phyloP scores from a whole-genome alignment of 2,888 invertebrate genomes.

The Sarcophaga variegata region DNA sequence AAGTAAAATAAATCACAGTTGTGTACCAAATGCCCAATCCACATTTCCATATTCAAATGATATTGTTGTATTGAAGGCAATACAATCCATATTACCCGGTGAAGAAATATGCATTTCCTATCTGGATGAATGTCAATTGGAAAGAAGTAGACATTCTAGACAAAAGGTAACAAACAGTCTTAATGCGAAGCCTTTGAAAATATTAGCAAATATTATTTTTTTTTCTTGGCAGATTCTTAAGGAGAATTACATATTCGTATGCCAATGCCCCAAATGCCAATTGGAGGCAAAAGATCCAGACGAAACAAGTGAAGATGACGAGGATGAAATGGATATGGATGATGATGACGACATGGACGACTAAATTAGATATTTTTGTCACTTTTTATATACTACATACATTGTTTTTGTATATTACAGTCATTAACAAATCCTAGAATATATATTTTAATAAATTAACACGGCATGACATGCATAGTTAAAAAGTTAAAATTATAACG shows the following conservation, averaged over 20 bases:
- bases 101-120: constrained; percentile 96
- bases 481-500: no score
- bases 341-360: constrained; percentile 74
- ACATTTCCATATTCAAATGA: constrained; percentile 93
- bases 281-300: constrained; percentile 89
- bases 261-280: constrained; percentile 91
- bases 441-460: not conserved
- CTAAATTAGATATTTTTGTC: constrained; percentile 40
- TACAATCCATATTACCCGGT: constrained; percentile 87
- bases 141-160: constrained; percentile 92
- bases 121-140: constrained; percentile 91
- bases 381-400: not conserved
- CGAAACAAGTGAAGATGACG: constrained; percentile 90
- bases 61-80: constrained; percentile 88
- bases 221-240: constrained; percentile 82
- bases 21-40: constrained; percentile 93
- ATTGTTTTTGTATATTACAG: not conserved
- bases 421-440: not conserved
- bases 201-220: not conserved
- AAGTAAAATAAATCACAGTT: constrained; percentile 96
- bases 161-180: constrained; percentile 85
- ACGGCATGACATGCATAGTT: no score
- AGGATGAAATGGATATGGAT: constrained; percentile 79
- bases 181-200: not conserved
- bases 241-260: constrained; percentile 91